Conservation (phyloP, 2,888 invertebrate genomes). For the Chesias legatella region DNA sequence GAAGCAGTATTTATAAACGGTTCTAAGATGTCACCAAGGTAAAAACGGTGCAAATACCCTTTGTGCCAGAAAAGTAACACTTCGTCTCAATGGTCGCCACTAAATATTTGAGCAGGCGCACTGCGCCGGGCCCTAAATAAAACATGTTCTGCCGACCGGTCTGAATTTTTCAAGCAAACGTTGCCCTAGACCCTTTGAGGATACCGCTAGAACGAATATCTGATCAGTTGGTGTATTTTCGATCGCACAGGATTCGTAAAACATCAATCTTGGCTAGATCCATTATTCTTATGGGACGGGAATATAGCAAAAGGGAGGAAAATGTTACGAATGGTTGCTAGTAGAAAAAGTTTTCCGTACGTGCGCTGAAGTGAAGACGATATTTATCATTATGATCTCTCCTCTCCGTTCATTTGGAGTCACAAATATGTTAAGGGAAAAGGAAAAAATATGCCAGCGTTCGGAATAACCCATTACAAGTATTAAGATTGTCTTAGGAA, state of each 20-base stretch:
- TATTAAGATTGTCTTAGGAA: too few relatives aligned
- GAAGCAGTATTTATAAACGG: conserved; percentile 11
- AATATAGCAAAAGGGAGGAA: not conserved
- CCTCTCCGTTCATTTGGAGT: too few relatives aligned
- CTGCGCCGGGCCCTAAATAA: conserved; percentile 66
- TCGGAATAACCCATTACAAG: too few relatives aligned
- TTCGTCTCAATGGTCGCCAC: conserved; percentile 55
- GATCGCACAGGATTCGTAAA: conserved; percentile 11
- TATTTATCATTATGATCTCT: too few relatives aligned
- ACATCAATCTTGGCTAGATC: conserved; percentile 13
- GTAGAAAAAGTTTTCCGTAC: not conserved
- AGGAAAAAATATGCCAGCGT: too few relatives aligned
- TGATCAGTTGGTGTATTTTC: conserved; percentile 13
- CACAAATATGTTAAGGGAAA: too few relatives aligned
- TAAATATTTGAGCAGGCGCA: conserved; percentile 71
- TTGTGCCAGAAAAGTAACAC: conserved; percentile 44
- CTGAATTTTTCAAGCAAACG: conserved; percentile 64
- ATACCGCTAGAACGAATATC: conserved; percentile 28
- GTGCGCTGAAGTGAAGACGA: too few relatives aligned
- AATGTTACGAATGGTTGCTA: not conserved
- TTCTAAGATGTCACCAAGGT: conserved; percentile 24
- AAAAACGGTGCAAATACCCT: conserved; percentile 34
- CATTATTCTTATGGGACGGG: conserved; percentile 10
- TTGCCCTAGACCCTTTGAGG: conserved; percentile 41
- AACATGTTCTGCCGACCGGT: conserved; percentile 54